Evolutionary conservation across 2,888 invertebrate genomes (phyloP), one percentile per base, ranked within the genome.

Genomic region (Drosophila atripex): DNA sequence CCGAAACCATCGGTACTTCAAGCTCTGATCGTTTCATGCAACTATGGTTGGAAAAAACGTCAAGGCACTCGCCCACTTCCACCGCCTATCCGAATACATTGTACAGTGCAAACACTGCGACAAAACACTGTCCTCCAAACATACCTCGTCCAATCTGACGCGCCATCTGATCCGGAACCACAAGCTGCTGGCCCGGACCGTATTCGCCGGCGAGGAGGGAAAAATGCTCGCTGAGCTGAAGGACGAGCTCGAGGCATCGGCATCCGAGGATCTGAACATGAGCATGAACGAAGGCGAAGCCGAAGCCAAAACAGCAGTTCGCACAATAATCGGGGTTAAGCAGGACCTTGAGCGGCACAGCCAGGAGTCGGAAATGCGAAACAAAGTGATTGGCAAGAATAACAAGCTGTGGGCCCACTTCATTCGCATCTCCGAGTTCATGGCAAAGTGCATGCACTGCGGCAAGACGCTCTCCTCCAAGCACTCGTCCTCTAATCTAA

Each of bases 71-170:
- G 65, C 78, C 23, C 89, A 88, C 47, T 88, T 88, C 54, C 85
- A 88, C 41, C 79, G 83, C 4, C 47, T 85, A 1, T 77, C 82
- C 6, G 87, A 87, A 50, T 85, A 85, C 58, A 73, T 85, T 49
- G 84, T 85, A 51, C 82, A 83, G 69, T 85, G 84, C 61, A 85
- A 85, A 30, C 87, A 85, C 51, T 85, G 84, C 11, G 87, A 79
- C 57, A 85, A 87, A 43, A 85, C 87, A 9, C 79, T 85, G 3
- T 87, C 84, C 35, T 87, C 84, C 7, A 85, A 85, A 59, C 87
- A 85, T 43, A 87, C 84, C 2, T 85, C 86, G 11, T 87, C 87
- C 39, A 85, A 85, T 65, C 53, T 85, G 52, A 85, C 87, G 78
- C 84, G 84, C 61, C 84, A 85, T 53, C 63, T 85, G 41, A 80